These are phyloP conservation scores for Sternarchorhynchus goeldii DNA, from an alignment of 2,797 vertebrate genomes.

Conservation along the genomic window DNA sequence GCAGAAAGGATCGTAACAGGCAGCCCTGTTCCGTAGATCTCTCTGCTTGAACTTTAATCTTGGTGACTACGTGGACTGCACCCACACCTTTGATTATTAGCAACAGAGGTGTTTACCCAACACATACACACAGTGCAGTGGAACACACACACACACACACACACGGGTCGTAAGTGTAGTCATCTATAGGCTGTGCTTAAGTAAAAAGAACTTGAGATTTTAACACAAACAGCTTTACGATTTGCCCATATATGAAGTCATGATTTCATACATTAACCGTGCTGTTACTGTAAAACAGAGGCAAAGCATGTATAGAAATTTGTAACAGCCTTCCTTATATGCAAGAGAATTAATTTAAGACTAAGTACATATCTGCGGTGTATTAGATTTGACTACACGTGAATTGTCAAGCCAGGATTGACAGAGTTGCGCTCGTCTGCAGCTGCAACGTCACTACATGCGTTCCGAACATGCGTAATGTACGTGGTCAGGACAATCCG, in stretches of 20 bases:
- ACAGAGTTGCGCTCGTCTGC: conserved; percentile 35
- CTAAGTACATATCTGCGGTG: too few species aligned
- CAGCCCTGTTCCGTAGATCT: background rate
- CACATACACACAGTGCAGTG: background rate
- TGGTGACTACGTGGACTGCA: background rate
- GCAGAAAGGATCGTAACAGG: background rate
- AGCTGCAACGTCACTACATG: conserved; percentile 54
- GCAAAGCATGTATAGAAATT: too few species aligned
- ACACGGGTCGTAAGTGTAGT: background rate
- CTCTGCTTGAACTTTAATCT: background rate
- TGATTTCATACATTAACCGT: too few species aligned
- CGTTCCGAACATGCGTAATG: conserved; percentile 60
- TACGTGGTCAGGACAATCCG: conserved; percentile 69
- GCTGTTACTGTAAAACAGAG: too few species aligned
- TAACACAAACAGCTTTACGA: background rate
- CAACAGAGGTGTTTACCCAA: background rate
- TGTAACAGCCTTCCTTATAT: too few species aligned
- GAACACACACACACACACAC: background rate
- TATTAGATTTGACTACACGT: too few species aligned
- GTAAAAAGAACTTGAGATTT: background rate
- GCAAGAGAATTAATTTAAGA: too few species aligned
- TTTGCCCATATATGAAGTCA: too few species aligned
- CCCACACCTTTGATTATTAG: background rate
- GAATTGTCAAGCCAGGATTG: too few species aligned
- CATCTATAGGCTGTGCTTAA: background rate